Conservation (phyloP, 1,140 invertebrate genomes). For the Drosophila ambigua region DNA sequence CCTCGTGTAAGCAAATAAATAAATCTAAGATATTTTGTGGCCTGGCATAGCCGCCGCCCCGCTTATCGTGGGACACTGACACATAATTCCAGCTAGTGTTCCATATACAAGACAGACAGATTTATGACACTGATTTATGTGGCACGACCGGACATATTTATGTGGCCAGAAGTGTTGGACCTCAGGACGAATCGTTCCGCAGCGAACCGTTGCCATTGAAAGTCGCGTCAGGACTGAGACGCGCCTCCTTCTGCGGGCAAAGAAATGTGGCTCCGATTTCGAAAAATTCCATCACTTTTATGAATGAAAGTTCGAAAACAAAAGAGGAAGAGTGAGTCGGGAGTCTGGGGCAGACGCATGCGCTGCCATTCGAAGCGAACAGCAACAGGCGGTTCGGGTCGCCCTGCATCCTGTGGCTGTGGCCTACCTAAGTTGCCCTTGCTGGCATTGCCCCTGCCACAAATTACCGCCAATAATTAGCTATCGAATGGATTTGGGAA, state of each 20-base stretch:
- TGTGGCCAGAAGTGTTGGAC: neutral
- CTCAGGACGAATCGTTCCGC: neutral
- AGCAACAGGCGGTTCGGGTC: conserved; percentile 42
- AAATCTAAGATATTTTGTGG: conserved; percentile 40
- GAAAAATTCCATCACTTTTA: conserved; percentile 43
- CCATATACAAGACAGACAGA: conserved; percentile 58
- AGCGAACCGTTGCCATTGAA: conserved; percentile 51
- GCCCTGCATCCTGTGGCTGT: conserved; percentile 12
- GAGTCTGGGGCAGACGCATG: conserved; percentile 41
- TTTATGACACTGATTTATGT: conserved; percentile 79
- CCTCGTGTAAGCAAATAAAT: conserved; percentile 16
- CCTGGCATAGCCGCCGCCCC: conserved; percentile 21
- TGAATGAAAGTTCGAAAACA: conserved; percentile 64
- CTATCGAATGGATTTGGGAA: conserved; percentile 32
- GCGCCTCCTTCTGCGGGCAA: neutral
- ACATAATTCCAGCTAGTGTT: conserved; percentile 45
- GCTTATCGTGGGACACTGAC: conserved; percentile 49
- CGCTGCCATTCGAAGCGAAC: conserved; percentile 17
- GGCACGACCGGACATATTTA: conserved; percentile 39
- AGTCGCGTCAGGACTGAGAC: conserved; percentile 63
- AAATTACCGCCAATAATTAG: conserved; percentile 26
- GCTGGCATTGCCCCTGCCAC: conserved; percentile 29
- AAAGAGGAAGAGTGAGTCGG: neutral
- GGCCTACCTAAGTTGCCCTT: conserved; percentile 17
- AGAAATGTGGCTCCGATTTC: conserved; percentile 24